Conservation (phyloP, 2,797 vertebrate species). For the Limosa lapponica region DNA sequence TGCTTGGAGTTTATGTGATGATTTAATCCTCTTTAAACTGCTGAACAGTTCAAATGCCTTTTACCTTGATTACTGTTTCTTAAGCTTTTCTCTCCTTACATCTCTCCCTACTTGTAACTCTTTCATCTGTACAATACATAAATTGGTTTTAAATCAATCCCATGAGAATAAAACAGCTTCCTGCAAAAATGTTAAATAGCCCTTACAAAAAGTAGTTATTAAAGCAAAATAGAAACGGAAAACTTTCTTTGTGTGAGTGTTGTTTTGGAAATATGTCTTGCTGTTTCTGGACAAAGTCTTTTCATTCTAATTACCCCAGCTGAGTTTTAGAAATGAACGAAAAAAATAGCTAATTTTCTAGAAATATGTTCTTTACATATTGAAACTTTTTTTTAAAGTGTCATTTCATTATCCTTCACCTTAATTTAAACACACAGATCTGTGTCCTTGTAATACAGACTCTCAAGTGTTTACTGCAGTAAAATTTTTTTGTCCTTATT, state of each 20-base stretch:
- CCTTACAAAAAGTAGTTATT: not conserved
- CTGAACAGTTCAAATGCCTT: not conserved
- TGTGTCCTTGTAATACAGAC: not conserved
- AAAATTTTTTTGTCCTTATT: not conserved
- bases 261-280: not conserved
- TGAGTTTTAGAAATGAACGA: not conserved
- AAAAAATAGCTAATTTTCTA: not conserved
- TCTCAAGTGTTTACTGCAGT: not conserved
- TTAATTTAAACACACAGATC: not conserved
- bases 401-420: not conserved
- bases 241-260: not conserved
- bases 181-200: not conserved
- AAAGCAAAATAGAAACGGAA: not conserved
- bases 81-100: not conserved
- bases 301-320: not conserved
- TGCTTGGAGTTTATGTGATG: fast-evolving
- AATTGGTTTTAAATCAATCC: not conserved
- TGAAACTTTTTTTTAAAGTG: not conserved
- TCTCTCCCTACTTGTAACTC: not conserved
- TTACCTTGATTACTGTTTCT: not conserved
- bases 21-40: not conserved
- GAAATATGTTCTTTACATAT: not conserved
- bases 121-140: not conserved
- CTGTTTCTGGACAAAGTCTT: not conserved
- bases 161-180: not conserved